A percentile compares a stretch with the other conserved stretches of the same genome.
These are phyloP conservation scores for Lepetodrilus schrolli DNA, from an alignment of 2,888 invertebrate species.

Conservation along the genomic window DNA sequence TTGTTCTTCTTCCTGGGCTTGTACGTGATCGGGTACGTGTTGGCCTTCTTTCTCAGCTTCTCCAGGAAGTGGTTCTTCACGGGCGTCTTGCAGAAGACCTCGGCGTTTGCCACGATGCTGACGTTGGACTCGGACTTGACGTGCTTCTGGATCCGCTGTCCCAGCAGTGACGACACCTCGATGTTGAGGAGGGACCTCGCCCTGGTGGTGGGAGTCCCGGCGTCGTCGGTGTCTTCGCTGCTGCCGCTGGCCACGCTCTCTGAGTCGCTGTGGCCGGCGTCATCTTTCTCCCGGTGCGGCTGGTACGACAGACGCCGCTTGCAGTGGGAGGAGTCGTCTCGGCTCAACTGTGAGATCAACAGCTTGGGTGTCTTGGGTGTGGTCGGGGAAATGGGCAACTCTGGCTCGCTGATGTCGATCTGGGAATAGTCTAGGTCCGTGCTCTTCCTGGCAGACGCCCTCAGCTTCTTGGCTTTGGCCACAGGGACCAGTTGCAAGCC, in stretches of 20 bases:
- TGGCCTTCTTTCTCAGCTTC: constrained; percentile 57
- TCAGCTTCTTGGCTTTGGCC: constrained; percentile 54
- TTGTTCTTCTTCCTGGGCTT: constrained; percentile 44
- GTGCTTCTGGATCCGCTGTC: constrained; percentile 64
- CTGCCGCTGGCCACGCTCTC: constrained; percentile 46
- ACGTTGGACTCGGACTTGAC: constrained; percentile 54
- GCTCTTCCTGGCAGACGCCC: constrained; percentile 49
- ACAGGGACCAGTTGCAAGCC: constrained; percentile 55
- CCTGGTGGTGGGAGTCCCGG: constrained; percentile 32
- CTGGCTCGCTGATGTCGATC: constrained; percentile 50
- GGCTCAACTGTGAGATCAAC: constrained; percentile 68
- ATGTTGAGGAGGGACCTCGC: constrained; percentile 59
- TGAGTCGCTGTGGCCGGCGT: constrained; percentile 45
- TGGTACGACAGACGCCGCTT: constrained; percentile 36
- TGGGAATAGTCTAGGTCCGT: constrained; percentile 61
- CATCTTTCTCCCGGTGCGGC: constrained; percentile 35
- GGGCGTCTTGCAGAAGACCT: constrained; percentile 63
- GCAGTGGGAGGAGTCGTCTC: constrained; percentile 45
- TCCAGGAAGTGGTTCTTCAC: constrained; percentile 60
- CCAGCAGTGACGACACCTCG: constrained; percentile 63
- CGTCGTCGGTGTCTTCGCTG: constrained; percentile 42
- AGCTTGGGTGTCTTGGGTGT: constrained; percentile 67
- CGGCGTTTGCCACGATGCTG: constrained; percentile 55
- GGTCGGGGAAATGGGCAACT: constrained; percentile 55
- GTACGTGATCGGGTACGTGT: constrained; percentile 57